Evolutionary conservation across 2,888 invertebrate species (phyloP), one percentile per base, ranked within the genome.

Genomic region (Zhengitettix transpicula): DNA sequence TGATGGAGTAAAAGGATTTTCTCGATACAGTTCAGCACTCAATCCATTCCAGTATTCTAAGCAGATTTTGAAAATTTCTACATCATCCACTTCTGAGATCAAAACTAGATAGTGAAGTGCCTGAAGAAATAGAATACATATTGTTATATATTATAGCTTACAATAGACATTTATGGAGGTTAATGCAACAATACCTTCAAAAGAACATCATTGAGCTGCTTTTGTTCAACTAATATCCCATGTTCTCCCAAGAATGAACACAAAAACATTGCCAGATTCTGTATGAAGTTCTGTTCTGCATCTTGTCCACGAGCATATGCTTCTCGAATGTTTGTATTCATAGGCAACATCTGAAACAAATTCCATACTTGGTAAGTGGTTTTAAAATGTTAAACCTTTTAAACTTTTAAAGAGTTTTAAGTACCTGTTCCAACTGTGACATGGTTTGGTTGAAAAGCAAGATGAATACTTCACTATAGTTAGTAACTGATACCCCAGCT

Each of bases 61-160:
- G 70, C 98, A 99, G 66, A 99, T 98, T 78, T 99, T 99, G 74
- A 99, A 99, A 64, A 99, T 96, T 77, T 99, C 99, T 1, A 96
- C 94, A 72, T 99, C 99, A 67, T 99, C 98, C 3, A 99, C 98
- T 77, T 96, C 93, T 14, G 97, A 98, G 72, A 94, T 94, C 69
- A 93, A 77, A 10, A 93, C 88, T 66, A 94, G 80, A 71, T 93
- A 94, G 66, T 87, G 83, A 58, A 94, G 78, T 10, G 91, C 90
- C 69, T 73, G 65, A 40, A 63, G 66, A 41, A 14, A 12, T 28
- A 40, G n/a, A 41, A 41, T 40, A 40, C 1, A 9, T 47, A 14
- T 47, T 28, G 28, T 28, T 28, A 28, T 7, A 28, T 28, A 28
- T 28, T 28, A 28, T 28, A 28, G 28, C 7, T 5, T 28, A 2